phyloP scores from a whole-genome alignment of 53 echinoderm and acorn worm genomes.

The Echinometra lucunter region DNA sequence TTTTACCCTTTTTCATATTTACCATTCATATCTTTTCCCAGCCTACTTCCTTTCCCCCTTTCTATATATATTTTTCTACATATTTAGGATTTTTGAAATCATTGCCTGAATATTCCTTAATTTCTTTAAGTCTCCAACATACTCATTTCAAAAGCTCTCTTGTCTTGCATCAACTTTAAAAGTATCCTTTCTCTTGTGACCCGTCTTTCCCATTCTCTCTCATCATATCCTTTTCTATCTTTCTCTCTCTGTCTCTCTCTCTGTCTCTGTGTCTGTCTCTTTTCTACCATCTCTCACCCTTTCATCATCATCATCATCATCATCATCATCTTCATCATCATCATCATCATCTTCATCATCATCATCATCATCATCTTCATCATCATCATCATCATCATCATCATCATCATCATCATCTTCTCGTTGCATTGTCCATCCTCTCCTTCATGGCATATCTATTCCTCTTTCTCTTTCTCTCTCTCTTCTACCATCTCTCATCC shows the following conservation, averaged over 20 bases:
- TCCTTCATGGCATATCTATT: too few species aligned
- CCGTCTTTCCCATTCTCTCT: not conserved
- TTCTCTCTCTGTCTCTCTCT: not conserved
- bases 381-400: too few species aligned
- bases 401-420: too few species aligned
- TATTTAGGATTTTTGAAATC: too few species aligned
- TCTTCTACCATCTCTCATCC: too few species aligned
- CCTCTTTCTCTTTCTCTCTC: too few species aligned
- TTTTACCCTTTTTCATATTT: not conserved
- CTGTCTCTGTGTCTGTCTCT: not conserved
- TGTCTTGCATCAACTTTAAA: not conserved
- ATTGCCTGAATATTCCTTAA: not conserved
- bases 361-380: too few species aligned
- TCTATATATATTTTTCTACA: not conserved
- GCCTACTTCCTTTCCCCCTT: not conserved
- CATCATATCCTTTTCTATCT: not conserved
- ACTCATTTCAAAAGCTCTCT: not conserved
- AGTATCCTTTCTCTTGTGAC: not conserved
- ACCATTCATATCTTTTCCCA: too few species aligned
- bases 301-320: too few species aligned
- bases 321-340: not conserved
- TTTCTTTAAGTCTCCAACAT: not conserved
- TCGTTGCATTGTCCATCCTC: too few species aligned
- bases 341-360: too few species aligned
- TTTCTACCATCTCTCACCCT: too few species aligned